Conservation (phyloP, 2,113 vertebrate genomes). For the Oreochromis aureus region DNA sequence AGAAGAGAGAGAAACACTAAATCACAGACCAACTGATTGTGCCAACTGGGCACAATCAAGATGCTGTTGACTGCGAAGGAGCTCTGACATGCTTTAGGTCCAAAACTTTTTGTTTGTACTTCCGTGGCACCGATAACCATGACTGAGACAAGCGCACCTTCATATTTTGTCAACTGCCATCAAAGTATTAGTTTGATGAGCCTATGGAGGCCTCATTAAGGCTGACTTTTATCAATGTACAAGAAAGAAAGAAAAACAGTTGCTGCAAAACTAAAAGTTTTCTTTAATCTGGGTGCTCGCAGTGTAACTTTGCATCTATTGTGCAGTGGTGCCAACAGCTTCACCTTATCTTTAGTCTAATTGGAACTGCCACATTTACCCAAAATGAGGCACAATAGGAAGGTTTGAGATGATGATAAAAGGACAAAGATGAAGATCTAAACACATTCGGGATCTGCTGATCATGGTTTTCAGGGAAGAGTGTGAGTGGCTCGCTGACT, state of each 20-base stretch:
- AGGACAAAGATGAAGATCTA: neutral
- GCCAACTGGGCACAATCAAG: neutral
- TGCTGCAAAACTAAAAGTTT: neutral
- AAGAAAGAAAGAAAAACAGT: neutral
- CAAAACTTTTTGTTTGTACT: neutral
- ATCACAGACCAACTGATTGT: neutral
- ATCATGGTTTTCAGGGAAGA: neutral
- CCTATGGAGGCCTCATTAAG: neutral
- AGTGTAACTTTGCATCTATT: neutral
- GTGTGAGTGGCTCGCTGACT: neutral
- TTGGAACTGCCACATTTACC: neutral
- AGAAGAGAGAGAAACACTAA: neutral
- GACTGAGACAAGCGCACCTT: neutral
- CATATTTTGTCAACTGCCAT: neutral
- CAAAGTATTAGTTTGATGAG: neutral
- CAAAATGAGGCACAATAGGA: neutral
- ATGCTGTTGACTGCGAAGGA: neutral
- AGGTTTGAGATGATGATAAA: neutral
- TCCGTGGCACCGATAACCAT: neutral
- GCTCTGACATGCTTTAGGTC: neutral
- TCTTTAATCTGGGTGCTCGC: neutral
- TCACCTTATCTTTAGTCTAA: neutral
- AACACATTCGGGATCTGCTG: slow-evolving; percentile 13
- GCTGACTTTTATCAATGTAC: neutral
- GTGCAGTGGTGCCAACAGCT: neutral